Base-by-base conservation (phyloP, 2,113 vertebrate genomes). In the Pangasianodon gigas region DNA sequence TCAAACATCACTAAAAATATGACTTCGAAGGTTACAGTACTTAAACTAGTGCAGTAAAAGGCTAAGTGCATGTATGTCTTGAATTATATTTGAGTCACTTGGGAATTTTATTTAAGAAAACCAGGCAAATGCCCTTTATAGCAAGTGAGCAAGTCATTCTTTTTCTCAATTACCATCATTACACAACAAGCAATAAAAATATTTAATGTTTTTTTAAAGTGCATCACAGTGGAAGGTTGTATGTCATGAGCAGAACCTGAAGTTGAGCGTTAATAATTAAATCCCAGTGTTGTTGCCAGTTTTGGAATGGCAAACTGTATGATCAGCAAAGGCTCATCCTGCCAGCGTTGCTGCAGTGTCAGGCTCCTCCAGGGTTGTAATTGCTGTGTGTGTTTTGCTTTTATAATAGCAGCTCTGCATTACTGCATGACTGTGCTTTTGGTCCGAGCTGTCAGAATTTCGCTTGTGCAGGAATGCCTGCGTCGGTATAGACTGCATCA, bases 141-240 rank as follows among this genome's bases (percentile, higher is more conserved):
- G 51, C 7, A 82, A 29, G 56, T 18, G 80, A 81, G 48, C 46
- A 81, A 81, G 46, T 81, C 0, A 80, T 52, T 80, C 11, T 29
- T 80, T 80, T 16, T 80, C 4, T 26, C 77, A 29, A 51, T 29
- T 51, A 52, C 51, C n/a, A 58, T 19, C 9, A 37, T 8, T 41
- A 41, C 60, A n/a, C 54, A 84, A 41, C 32, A 84, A 84, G 54
- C 82, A 60, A 60, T 41, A 58, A 58, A 41, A 84, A 84, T 19
- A 19, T 24, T 58, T 24, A 41, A 10, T 56, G n/a, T 29, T n/a
- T n/a, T 14, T 52, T 26, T 51, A 6, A 58, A 83, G 26, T 83
- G 51, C 52, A 56, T 83, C 16, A n/a, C 14, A 54, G 51, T 29
- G 41, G 14, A 44, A n/a, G 83, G 56, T 65, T 85, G 41, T n/a